phyloP scores from a whole-genome alignment of 2,888 invertebrate genomes.

The Crematogaster levior region DNA sequence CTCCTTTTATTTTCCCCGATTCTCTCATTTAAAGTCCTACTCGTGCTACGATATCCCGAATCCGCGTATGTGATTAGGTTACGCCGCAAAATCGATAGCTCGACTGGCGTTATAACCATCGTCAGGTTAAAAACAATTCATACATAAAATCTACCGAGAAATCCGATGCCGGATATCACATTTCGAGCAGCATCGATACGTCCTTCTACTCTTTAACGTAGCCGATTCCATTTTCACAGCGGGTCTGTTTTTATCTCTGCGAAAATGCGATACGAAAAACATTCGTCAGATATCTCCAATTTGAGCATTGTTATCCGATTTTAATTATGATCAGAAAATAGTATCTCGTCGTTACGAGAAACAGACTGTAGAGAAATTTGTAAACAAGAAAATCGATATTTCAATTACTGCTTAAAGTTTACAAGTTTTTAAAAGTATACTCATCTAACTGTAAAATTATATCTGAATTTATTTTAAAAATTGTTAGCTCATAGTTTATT shows the following conservation, averaged over 20 bases:
- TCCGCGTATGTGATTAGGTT: conserved; percentile 61
- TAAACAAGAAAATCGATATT: conserved; percentile 48
- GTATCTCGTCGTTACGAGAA: conserved; percentile 34
- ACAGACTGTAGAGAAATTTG: conserved; percentile 16
- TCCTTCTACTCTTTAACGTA: conserved; percentile 44
- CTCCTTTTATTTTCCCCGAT: conserved; percentile 32
- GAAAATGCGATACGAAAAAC: conserved; percentile 57
- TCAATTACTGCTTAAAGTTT: conserved; percentile 31
- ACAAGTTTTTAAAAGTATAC: conserved; percentile 13
- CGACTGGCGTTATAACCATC: conserved; percentile 44
- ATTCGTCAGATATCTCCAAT: conserved; percentile 51
- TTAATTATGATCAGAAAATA: conserved; percentile 54
- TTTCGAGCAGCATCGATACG: conserved; percentile 64
- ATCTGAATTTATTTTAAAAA: background rate
- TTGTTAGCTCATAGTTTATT: background rate
- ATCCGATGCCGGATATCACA: conserved; percentile 66
- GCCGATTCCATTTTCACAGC: conserved; percentile 56
- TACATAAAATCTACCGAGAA: conserved; percentile 66
- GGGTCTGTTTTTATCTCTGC: conserved; percentile 44
- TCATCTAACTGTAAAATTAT: conserved; percentile 1
- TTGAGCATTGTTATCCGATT: conserved; percentile 53
- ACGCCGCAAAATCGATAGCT: conserved; percentile 60
- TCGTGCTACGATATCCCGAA: conserved; percentile 24
- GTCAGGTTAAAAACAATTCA: conserved; percentile 68
- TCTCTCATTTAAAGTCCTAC: conserved; percentile 23